Percentiles rank a stretch among this genome's conserved stretches.
Evolutionary conservation across 2,113 vertebrate genomes (phyloP).

Genomic region (Nibea albiflora): DNA sequence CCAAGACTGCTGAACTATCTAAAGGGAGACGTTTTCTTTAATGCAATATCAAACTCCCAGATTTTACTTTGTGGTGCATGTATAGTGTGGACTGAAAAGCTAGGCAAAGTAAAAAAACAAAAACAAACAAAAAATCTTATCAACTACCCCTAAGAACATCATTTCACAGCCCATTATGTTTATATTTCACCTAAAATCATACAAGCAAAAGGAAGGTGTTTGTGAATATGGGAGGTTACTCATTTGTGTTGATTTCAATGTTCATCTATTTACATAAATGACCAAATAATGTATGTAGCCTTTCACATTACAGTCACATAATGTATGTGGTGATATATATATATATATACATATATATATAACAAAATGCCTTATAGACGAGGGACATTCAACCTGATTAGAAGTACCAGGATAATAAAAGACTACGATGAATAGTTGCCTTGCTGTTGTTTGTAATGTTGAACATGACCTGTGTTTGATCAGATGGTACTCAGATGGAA

Average conservation of each 20-base stretch:
- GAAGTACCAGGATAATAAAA: slow-evolving; percentile 80
- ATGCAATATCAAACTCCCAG: slow-evolving; percentile 64
- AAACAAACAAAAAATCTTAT: slow-evolving; percentile 22
- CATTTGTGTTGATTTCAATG: slow-evolving; percentile 74
- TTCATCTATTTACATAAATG: slow-evolving; percentile 81
- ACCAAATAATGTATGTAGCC: slow-evolving; percentile 87
- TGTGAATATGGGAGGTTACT: slow-evolving; percentile 72
- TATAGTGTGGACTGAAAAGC: slow-evolving; percentile 59
- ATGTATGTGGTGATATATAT: slow-evolving; percentile 77
- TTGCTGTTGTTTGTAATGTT: slow-evolving; percentile 45
- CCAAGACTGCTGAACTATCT: slow-evolving; percentile 59
- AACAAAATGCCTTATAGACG: slow-evolving; percentile 85
- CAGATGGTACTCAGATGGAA: too few relatives aligned
- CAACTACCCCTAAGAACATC: slow-evolving; percentile 21
- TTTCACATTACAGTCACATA: slow-evolving; percentile 80
- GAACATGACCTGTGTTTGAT: not conserved
- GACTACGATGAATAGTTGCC: slow-evolving; percentile 49
- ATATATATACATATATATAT: slow-evolving; percentile 67
- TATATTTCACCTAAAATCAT: slow-evolving; percentile 63
- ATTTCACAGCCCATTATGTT: slow-evolving; percentile 67
- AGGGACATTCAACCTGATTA: slow-evolving; percentile 84
- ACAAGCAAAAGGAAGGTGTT: slow-evolving; percentile 50
- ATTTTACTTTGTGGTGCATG: slow-evolving; percentile 68
- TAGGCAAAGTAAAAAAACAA: slow-evolving; percentile 39
- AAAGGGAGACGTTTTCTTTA: slow-evolving; percentile 47